These are phyloP conservation scores for Tenebrosternarchus preto DNA, from an alignment of 2,113 vertebrate genomes.

Conservation along the genomic window DNA sequence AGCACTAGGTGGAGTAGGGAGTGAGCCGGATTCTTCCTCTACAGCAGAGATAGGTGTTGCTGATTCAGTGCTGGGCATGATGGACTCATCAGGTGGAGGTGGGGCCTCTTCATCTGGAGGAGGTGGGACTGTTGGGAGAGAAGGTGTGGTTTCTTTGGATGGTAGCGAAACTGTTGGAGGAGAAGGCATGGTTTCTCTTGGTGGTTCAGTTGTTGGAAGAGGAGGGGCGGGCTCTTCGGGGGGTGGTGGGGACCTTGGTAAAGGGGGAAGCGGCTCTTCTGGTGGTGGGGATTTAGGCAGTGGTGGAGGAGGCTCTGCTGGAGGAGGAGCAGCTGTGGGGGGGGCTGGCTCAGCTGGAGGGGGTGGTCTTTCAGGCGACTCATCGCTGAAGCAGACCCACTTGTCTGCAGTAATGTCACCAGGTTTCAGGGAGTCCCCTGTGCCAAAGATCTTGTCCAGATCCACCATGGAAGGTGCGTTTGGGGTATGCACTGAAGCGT, in stretches of 20 bases:
- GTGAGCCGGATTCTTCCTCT: constrained; percentile 49
- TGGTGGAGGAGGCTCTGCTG: constrained; percentile 67
- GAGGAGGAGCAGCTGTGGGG: constrained; percentile 65
- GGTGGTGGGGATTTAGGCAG: constrained; percentile 62
- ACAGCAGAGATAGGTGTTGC: constrained; percentile 44
- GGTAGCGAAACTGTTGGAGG: constrained; percentile 50
- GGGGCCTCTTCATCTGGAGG: constrained; percentile 58
- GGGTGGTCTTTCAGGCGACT: constrained; percentile 71
- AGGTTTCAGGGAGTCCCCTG: constrained; percentile 76
- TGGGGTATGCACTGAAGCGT: constrained; percentile 62
- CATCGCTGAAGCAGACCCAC: constrained; percentile 92
- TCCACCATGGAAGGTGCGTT: constrained; percentile 86
- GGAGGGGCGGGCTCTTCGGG: constrained; percentile 58
- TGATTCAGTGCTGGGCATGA: constrained; percentile 42
- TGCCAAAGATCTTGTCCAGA: constrained; percentile 96
- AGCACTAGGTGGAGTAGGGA: constrained; percentile 43
- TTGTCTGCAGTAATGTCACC: constrained; percentile 72
- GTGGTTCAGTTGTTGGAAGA: constrained; percentile 57
- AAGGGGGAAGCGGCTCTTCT: constrained; percentile 60
- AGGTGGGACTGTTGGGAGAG: constrained; percentile 48
- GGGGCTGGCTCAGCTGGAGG: constrained; percentile 64
- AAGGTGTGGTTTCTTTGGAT: constrained; percentile 43
- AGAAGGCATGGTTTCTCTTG: constrained; percentile 54
- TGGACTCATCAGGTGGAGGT: constrained; percentile 51
- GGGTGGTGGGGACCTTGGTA: constrained; percentile 62